Evolutionary conservation across 2,888 invertebrate genomes (phyloP).

Genomic region (Hemaris fuciformis): DNA sequence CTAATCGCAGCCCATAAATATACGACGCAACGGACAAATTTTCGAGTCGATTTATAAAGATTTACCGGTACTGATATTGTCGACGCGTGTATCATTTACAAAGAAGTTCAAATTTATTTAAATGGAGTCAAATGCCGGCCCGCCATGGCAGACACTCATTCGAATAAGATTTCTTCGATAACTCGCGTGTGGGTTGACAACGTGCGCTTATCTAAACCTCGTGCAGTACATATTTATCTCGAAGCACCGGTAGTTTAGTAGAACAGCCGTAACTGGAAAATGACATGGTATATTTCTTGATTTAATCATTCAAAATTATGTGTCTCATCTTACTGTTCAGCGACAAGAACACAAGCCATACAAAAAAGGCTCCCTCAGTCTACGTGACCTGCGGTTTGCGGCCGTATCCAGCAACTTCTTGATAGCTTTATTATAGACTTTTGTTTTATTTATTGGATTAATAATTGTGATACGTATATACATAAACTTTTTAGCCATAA

Average conservation of each 20-base stretch:
- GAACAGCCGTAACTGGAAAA: background rate
- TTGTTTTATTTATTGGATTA: too few relatives aligned
- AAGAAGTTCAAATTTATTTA: constrained; percentile 1
- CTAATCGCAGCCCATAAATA: background rate
- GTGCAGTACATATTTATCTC: background rate
- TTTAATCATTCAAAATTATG: background rate
- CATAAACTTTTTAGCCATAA: too few relatives aligned
- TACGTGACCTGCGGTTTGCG: too few relatives aligned
- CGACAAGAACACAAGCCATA: too few relatives aligned
- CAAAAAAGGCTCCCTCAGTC: too few relatives aligned
- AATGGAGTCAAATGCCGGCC: background rate
- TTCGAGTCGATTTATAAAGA: background rate
- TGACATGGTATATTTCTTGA: too few relatives aligned
- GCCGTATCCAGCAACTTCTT: too few relatives aligned
- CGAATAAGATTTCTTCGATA: background rate
- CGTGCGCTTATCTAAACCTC: background rate
- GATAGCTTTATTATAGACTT: too few relatives aligned
- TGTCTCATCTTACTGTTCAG: background rate
- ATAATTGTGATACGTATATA: too few relatives aligned
- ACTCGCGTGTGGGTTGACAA: background rate
- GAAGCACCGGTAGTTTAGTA: background rate
- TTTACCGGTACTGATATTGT: constrained; percentile 4
- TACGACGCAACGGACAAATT: background rate
- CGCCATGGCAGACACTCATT: background rate
- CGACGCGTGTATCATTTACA: constrained; percentile 1